phyloP scores from a whole-genome alignment of 1,140 invertebrate species.

The Sitophilus oryzae region DNA sequence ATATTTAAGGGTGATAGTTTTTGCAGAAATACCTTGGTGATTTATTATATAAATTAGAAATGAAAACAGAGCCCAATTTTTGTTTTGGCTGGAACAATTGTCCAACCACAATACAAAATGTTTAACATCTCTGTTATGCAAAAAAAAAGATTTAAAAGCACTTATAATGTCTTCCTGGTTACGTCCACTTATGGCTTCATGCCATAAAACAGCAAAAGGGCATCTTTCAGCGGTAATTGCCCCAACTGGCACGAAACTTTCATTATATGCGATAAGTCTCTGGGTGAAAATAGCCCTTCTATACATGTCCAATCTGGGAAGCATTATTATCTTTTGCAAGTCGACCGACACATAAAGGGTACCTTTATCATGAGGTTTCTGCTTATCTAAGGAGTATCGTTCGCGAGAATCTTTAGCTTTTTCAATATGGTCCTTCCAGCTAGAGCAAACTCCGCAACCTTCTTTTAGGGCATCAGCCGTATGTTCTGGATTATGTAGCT shows the following conservation, averaged over 20 bases:
- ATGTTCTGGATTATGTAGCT: slow-evolving; percentile 7
- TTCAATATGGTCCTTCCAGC: slow-evolving; percentile 1
- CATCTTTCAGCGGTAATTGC: background rate
- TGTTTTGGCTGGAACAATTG: no score
- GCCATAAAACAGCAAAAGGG: background rate
- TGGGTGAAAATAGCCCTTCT: background rate
- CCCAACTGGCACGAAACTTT: no score
- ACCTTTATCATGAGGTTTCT: background rate
- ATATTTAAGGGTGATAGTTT: no score
- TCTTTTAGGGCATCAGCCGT: background rate
- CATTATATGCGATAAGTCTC: background rate
- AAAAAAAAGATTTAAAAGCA: background rate
- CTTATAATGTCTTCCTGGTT: background rate
- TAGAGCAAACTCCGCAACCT: background rate
- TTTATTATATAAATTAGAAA: slow-evolving; percentile 3
- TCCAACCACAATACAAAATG: background rate
- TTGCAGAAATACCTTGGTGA: background rate
- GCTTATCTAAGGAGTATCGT: no score
- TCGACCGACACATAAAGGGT: background rate
- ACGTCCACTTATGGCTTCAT: no score
- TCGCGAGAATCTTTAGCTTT: background rate
- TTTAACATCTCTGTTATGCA: background rate
- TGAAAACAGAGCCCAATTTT: background rate
- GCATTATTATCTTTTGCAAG: slow-evolving; percentile 5
- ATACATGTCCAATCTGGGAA: slow-evolving; percentile 3